phyloP scores from a whole-genome alignment of 2,797 vertebrate species.

The Basileuterus tristriatus region DNA sequence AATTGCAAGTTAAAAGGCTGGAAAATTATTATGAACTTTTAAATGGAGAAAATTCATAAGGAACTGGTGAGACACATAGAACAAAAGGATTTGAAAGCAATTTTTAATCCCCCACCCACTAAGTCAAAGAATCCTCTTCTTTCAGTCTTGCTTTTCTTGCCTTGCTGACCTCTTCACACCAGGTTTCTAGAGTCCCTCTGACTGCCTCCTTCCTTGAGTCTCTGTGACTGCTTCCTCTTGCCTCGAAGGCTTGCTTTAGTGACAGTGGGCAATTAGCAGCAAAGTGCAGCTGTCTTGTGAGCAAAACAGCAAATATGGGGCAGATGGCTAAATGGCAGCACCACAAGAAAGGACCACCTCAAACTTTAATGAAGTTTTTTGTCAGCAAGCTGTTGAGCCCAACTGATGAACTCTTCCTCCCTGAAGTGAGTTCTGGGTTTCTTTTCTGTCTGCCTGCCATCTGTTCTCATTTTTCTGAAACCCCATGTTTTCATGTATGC shows the following conservation, averaged over 20 bases:
- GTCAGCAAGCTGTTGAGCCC: neutral
- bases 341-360: neutral
- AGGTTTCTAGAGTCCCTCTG: neutral
- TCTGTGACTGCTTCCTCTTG: neutral
- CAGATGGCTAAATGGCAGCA: neutral
- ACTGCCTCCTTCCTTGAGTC: neutral
- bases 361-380: neutral
- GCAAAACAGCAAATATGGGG: neutral
- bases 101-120: neutral
- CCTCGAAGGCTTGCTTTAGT: neutral
- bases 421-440: slow-evolving; percentile 9
- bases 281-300: neutral
- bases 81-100: neutral
- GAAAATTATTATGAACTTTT: neutral
- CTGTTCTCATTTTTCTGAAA: neutral
- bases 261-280: neutral
- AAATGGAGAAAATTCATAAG: neutral
- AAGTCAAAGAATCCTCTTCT: neutral
- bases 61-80: neutral
- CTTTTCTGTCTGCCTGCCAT: neutral
- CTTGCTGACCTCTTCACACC: neutral
- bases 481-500: neutral
- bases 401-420: neutral
- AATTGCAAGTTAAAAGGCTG: neutral
- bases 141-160: neutral